Evolutionary conservation across 2,797 vertebrate species (phyloP), one percentile per base, ranked within the genome.

Genomic region (Eulemur mongoz): DNA sequence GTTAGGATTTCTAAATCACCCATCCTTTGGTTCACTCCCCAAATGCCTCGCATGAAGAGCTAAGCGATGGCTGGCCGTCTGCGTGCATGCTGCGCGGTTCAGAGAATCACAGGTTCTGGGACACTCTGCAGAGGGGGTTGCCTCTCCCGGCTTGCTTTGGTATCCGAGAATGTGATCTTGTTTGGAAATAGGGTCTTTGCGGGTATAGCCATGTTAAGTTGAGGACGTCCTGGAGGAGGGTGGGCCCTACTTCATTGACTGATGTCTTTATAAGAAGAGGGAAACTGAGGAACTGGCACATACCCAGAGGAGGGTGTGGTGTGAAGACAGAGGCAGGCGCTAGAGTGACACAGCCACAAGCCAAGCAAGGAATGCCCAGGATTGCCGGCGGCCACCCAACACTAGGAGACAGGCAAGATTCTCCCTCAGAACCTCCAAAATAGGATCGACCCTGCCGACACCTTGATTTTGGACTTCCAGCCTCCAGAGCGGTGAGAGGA

Each of bases 81-180:
- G 27, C 23, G 12, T 40, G 8, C 30, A n/a, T 5, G 12, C 38
- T 10, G 0, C 6, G 0, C 7, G 10, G 3, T 48, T n/a, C 7
- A 57, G 81, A 67, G 40, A 38, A 35, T 6, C 91, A 25, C 40
- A 57, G n/a, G 13, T 50, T 43, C 27, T 22, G 10, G 48, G 30
- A 72, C 48, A 35, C 25, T 14, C 17, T 1, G 1, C 14, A 78
- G 32, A 61, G 22, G 78, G 25, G 76, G 14, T 30, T 50, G 25
- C n/a, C 48, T 43, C 52, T 50, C 32, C 9, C 10, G 25, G 38
- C 23, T 32, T 78, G n/a, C 38, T 57, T 65, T 57, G 11, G 38
- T 17, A 50, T 9, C 45, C 43, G 2, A 23, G 40, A 63, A 35
- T 38, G 35, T 40, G 67, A 69, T 38, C 17, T 52, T 54, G 30